A percentile compares a stretch with the other conserved stretches of the same genome.
Evolutionary conservation across 2,797 vertebrate species (phyloP).

Genomic region (Garrulus glandarius): DNA sequence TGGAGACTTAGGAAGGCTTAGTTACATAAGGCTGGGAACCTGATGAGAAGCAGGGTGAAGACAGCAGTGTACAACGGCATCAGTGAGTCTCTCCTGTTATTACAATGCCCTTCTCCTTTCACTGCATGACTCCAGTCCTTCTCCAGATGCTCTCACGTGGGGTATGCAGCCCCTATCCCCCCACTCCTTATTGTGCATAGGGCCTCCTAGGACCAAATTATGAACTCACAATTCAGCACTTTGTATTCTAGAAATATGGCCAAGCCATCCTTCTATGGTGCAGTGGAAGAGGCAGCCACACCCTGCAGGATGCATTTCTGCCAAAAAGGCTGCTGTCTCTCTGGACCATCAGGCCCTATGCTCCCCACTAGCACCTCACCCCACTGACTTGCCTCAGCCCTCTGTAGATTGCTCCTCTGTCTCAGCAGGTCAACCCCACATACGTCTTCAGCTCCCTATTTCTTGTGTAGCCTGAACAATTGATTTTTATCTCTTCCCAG

Average conservation of each 20-base stretch:
- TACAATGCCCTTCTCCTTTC: not conserved
- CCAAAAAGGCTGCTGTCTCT: not conserved
- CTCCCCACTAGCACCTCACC: not conserved
- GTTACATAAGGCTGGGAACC: constrained; percentile 9
- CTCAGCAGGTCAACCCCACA: not conserved
- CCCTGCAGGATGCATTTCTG: not conserved
- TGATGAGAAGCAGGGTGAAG: not conserved
- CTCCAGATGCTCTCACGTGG: not conserved
- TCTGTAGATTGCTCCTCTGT: not conserved
- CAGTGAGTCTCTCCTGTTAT: not conserved
- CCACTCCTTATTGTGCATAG: not conserved
- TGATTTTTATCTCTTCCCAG: not conserved
- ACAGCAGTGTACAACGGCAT: accelerated
- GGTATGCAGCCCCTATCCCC: not conserved
- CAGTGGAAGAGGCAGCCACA: not conserved
- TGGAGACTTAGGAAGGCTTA: not conserved
- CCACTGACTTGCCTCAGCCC: not conserved
- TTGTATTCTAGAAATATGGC: not conserved
- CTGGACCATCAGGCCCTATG: not conserved
- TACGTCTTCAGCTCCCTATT: not conserved
- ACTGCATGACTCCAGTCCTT: not conserved
- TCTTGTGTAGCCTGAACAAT: not conserved
- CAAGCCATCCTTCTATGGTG: not conserved
- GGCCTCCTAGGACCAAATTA: not conserved
- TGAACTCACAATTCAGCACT: not conserved